Evolutionary conservation across 2,113 vertebrate species (phyloP), one percentile per base, ranked within the genome.

Genomic region (Danio rerio): DNA sequence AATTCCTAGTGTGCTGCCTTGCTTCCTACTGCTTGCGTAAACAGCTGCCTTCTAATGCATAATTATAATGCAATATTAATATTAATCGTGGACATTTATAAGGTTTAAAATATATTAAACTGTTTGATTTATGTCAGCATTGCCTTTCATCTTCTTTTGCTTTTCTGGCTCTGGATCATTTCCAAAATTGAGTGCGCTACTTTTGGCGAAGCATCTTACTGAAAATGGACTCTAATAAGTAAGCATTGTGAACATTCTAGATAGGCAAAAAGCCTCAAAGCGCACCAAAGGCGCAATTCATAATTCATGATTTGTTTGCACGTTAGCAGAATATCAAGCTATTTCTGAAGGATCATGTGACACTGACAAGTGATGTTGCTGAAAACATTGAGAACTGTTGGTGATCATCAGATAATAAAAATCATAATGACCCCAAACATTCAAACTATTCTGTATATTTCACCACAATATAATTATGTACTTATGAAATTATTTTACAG

Each of bases 11-110:
- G 89, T 52, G 69, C 20, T 71, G 69, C 20, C 4, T 50, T 6
- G 86, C 83, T 88, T 77, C 85, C 89, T 84, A 78, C 43, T 59
- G 40, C 55, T 16, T 75, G 18, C 55, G 47, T 59, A 59, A 75
- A 43, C 42, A 68, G 63, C 63, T 45, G 42, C 4, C 42, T 45
- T 45, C 31, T 7, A 10, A 63, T 10, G 61, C 12, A 40, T 10
- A 20, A 63, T 31, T 63, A 12, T 63, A 31, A 63, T 63, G 18
- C 9, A 63, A 63, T 63, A 63, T 63, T 21, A 59, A 59, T 20
- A 59, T 59, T 20, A 59, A 59, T 9, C 4, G n/a, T 59, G 16
- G n/a, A 18, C 0, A 10, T 20, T 20, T 52, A 52, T 52, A 52
- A 31, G 31, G 13, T 55, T 55, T 55, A 55, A 55, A 55, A 13